These are phyloP conservation scores for Epizoanthus rinbou DNA, from an alignment of 92 coral and sea anemone species.

Conservation along the genomic window DNA sequence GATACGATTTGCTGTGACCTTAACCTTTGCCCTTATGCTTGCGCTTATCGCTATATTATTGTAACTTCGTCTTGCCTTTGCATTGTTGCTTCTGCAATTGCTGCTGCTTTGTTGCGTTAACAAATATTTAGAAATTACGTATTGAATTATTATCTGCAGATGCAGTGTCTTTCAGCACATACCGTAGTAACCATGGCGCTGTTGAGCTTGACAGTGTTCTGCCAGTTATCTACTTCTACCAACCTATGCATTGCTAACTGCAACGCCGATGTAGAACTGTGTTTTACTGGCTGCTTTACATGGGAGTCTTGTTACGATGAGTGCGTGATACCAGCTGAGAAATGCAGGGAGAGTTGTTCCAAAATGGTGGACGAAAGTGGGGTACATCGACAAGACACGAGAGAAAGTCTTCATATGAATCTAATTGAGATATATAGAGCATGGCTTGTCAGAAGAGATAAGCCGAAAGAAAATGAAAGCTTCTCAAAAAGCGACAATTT, in stretches of 20 bases:
- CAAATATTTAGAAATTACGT: too few relatives aligned
- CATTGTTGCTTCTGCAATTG: too few relatives aligned
- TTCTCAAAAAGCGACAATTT: not conserved
- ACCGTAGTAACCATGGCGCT: not conserved
- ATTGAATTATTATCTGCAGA: too few relatives aligned
- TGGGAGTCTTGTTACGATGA: not conserved
- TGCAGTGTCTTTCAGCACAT: too few relatives aligned
- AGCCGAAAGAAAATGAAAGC: slow-evolving; percentile 1
- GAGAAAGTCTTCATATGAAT: not conserved
- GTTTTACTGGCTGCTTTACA: not conserved
- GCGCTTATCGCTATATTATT: too few relatives aligned
- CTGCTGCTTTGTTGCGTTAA: too few relatives aligned
- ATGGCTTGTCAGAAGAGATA: not conserved
- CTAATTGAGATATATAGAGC: not conserved
- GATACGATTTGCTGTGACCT: too few relatives aligned
- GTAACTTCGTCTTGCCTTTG: too few relatives aligned
- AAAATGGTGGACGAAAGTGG: not conserved
- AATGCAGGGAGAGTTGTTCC: not conserved
- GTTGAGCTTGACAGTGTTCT: not conserved
- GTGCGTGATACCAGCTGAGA: slow-evolving; percentile 7
- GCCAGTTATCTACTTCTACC: not conserved
- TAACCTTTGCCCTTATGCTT: too few relatives aligned
- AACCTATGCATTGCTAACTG: not conserved
- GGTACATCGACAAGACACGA: not conserved
- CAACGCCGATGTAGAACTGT: slow-evolving; percentile 2